phyloP scores from a whole-genome alignment of 23 tunicate species.

The Halocynthia aurantium region DNA sequence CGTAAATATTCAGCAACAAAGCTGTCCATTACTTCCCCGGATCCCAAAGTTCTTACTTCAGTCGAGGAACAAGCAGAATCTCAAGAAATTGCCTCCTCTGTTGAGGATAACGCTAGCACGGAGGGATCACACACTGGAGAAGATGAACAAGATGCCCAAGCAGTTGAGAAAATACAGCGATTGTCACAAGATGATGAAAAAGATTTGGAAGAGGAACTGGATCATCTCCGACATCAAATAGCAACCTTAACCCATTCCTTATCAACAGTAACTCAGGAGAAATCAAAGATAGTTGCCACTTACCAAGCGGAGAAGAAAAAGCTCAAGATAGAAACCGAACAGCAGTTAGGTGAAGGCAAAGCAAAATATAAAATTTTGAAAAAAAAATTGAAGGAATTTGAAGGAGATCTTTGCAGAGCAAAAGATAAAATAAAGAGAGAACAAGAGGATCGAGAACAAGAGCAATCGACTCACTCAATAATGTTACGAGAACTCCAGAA shows the following conservation, averaged over 20 bases:
- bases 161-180: background rate
- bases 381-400: conserved; percentile 30
- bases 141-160: conserved; percentile 1
- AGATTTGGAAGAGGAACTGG: conserved; percentile 8
- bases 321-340: conserved; percentile 69
- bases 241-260: conserved; percentile 66
- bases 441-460: conserved; percentile 69
- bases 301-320: conserved; percentile 87
- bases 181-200: conserved; percentile 20
- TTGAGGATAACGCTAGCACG: no score
- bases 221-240: conserved; percentile 65
- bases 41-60: no score
- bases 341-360: conserved; percentile 22
- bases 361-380: conserved; percentile 32
- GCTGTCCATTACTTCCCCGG: no score
- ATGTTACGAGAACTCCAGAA: conserved; percentile 91
- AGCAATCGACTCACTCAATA: conserved; percentile 78
- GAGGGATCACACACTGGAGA: conserved; percentile 5
- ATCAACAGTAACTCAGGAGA: conserved; percentile 77
- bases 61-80: background rate
- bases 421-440: conserved; percentile 51
- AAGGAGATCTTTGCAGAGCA: conserved; percentile 47
- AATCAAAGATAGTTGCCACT: conserved; percentile 69
- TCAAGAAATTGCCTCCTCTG: background rate
- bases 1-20: background rate